Conservation (phyloP, 2,888 invertebrate species). For the Sinodicranocentrus sp. region DNA sequence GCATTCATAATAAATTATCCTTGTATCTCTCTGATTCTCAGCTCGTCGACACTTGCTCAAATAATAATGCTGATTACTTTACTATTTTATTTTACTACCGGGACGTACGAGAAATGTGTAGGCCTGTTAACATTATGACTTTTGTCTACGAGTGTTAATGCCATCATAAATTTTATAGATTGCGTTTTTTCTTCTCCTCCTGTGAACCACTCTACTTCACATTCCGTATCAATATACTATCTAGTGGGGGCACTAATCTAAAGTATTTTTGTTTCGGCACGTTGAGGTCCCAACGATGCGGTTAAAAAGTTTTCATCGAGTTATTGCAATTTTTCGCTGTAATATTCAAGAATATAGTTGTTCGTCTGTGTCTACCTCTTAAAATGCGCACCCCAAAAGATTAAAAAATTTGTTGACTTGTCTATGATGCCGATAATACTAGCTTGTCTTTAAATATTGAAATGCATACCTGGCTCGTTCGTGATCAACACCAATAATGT, state of each 20-base stretch:
- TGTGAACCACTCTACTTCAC: background rate
- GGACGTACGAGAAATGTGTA: slow-evolving; percentile 5
- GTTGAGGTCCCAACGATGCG: background rate
- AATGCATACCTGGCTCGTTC: background rate
- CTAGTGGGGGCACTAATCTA: background rate
- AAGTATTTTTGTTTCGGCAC: background rate
- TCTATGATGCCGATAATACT: no score
- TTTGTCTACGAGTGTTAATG: slow-evolving; percentile 22
- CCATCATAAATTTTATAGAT: slow-evolving; percentile 23
- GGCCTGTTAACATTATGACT: slow-evolving; percentile 10
- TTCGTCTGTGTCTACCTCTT: no score
- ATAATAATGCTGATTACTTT: background rate
- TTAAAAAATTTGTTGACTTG: no score
- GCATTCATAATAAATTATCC: slow-evolving; percentile 54
- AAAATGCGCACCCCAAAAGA: no score
- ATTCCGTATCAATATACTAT: no score
- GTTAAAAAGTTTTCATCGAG: background rate
- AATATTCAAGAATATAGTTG: no score
- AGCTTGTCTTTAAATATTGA: no score
- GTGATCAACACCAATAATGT: slow-evolving; percentile 24
- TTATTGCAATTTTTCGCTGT: background rate
- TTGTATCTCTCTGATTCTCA: slow-evolving; percentile 25
- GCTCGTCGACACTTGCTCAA: slow-evolving; percentile 27
- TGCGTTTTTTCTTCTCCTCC: slow-evolving; percentile 1
- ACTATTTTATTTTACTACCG: slow-evolving; percentile 18